Conservation (phyloP, 2,888 invertebrate species). For the Drosophila gaucha region DNA sequence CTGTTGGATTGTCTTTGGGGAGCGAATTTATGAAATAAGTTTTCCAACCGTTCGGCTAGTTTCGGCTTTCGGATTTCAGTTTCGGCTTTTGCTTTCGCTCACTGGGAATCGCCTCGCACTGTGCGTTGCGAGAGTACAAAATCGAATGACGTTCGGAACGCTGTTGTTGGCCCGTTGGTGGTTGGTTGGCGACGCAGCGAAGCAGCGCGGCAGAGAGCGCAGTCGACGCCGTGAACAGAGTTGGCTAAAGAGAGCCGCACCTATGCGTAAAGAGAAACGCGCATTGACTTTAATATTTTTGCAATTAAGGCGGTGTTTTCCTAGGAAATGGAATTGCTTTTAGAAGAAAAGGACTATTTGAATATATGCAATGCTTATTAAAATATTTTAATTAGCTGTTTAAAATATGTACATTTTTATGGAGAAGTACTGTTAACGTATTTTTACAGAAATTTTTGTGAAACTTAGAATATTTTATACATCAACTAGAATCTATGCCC, state of each 20-base stretch:
- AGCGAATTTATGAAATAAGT: constrained; percentile 52
- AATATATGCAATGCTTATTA: too few species aligned
- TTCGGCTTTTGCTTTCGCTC: constrained; percentile 19
- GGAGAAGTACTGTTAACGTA: too few species aligned
- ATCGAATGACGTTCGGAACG: constrained; percentile 47
- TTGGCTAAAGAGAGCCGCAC: constrained; percentile 4
- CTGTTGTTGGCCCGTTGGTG: background rate
- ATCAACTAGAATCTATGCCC: too few species aligned
- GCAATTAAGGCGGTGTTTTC: background rate
- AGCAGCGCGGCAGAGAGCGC: background rate
- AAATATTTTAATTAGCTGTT: too few species aligned
- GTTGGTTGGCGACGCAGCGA: constrained; percentile 10
- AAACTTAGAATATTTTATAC: too few species aligned
- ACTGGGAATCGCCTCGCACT: constrained; percentile 24
- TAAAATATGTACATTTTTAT: too few species aligned
- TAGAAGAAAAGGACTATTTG: background rate
- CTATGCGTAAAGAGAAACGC: constrained; percentile 13
- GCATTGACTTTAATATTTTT: background rate
- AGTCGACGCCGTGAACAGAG: constrained; percentile 15
- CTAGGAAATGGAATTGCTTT: background rate
- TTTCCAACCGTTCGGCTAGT: constrained; percentile 31
- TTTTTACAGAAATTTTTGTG: too few species aligned
- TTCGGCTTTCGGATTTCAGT: constrained; percentile 21
- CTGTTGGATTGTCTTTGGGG: constrained; percentile 26
- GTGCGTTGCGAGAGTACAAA: constrained; percentile 48